phyloP scores from a whole-genome alignment of 2,113 vertebrate genomes.

The Dipodomys stephensi region DNA sequence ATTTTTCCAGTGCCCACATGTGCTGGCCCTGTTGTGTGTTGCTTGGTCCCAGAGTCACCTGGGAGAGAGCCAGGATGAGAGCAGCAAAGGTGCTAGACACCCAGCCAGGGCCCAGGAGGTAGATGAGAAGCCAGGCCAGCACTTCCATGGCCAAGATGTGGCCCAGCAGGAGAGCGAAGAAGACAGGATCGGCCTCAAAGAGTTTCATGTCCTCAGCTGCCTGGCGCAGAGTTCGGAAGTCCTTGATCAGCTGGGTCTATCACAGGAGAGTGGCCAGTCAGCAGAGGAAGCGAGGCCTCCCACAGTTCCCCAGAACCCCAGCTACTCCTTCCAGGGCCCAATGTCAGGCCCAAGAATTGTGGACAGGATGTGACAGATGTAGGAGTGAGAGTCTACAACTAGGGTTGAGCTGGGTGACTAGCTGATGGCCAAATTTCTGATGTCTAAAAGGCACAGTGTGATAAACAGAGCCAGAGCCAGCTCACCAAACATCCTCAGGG shows the following conservation, averaged over 20 bases:
- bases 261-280: rapidly evolving
- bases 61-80: constrained; percentile 86
- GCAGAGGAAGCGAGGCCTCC: rapidly evolving
- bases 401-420: not conserved
- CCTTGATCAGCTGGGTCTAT: constrained; percentile 87
- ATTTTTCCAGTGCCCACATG: rapidly evolving
- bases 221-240: constrained; percentile 88
- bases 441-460: not conserved
- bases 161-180: constrained; percentile 89
- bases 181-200: constrained; percentile 85
- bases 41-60: constrained; percentile 84
- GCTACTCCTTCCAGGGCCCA: not conserved
- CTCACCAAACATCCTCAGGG: not conserved
- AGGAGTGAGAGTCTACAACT: not conserved
- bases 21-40: not conserved
- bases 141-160: constrained; percentile 91
- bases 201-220: constrained; percentile 85
- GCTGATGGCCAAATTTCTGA: too few species aligned
- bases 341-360: not conserved
- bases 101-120: constrained; percentile 90
- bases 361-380: not conserved
- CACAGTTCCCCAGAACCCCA: not conserved
- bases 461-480: not conserved
- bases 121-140: constrained; percentile 87
- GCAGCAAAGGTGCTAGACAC: constrained; percentile 85